Evolutionary conservation across 2,797 vertebrate genomes (phyloP), one percentile per base, ranked within the genome.

Genomic region (Bucorvus abyssinicus): DNA sequence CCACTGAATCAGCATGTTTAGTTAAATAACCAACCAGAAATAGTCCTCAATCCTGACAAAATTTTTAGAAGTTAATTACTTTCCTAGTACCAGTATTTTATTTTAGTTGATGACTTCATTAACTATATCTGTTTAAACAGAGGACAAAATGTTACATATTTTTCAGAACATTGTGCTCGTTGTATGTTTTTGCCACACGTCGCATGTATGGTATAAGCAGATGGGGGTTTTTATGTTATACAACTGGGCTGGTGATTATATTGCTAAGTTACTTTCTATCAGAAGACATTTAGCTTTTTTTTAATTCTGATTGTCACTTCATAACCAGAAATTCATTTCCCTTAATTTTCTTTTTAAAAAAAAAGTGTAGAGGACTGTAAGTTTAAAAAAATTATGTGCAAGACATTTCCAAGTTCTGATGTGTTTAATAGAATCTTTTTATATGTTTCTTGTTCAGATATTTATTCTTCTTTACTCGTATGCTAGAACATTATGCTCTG

Each of bases 11-110:
- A 87, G 77, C 80, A 77, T 80, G 47, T 91, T 94, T 74, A 76
- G 59, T 90, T 96, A 93, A 96, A 82, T 91, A 91, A 71, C 73
- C 53, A 86, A 52, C n/a, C 77, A 91, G 65, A 93, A 86, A 84
- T 18, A 84, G 52, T 88, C 52, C 22, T 84, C 34, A 59, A 45
- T 88, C 38, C 81, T 91, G 61, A 87, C 49, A 88, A 20, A 8
- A 7, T 59, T 79, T 90, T 82, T 50, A 40, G 0, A 69, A 87
- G 56, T 84, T 59, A 74, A 76, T 94, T 92, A 68, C 56, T 93
- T 86, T 90, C 74, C 70, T 86, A 81, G 40, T 81, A 67, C 47
- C 87, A 73, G 9, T 84, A 69, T 81, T 85, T 80, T 68, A 13
- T 9, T 89, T 89, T 44, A 84, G 57, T 57, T 61, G 45, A 68